phyloP scores from a whole-genome alignment of 2,113 vertebrate species.

The Baryphthengus martii region DNA sequence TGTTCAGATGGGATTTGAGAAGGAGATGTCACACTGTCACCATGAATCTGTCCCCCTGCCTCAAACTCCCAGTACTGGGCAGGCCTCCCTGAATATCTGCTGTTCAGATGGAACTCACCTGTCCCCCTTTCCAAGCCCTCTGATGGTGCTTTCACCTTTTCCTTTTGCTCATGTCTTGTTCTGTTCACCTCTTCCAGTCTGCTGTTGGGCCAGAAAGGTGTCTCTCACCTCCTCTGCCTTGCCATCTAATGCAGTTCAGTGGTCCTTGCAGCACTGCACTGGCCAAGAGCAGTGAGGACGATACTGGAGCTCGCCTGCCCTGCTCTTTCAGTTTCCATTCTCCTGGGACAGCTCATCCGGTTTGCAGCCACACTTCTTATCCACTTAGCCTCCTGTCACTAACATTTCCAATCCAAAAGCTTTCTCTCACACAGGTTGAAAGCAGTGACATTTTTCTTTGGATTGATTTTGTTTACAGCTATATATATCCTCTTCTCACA shows the following conservation, averaged over 20 bases:
- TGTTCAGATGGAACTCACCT: neutral
- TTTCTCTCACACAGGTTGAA: neutral
- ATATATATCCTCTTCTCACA: neutral
- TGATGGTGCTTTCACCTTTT: neutral
- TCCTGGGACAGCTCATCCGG: neutral
- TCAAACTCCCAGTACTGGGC: neutral
- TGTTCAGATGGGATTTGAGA: neutral
- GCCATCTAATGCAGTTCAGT: neutral
- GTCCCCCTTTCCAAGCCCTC: neutral
- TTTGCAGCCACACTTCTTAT: neutral
- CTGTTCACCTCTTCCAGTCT: neutral
- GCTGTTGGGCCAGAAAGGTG: neutral
- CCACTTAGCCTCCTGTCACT: neutral
- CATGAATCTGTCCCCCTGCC: rapidly evolving
- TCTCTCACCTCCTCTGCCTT: neutral
- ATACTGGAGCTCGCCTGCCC: neutral
- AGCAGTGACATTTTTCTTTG: constrained; percentile 20
- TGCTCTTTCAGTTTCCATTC: neutral
- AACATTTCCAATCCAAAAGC: neutral
- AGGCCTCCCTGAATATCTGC: neutral
- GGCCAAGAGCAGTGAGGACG: neutral
- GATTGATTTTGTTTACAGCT: constrained; percentile 1
- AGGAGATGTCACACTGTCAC: neutral
- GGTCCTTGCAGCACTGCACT: neutral
- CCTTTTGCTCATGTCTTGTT: neutral